Conservation (phyloP, 2,797 vertebrate genomes). For the Gymnothorax reevesii region DNA sequence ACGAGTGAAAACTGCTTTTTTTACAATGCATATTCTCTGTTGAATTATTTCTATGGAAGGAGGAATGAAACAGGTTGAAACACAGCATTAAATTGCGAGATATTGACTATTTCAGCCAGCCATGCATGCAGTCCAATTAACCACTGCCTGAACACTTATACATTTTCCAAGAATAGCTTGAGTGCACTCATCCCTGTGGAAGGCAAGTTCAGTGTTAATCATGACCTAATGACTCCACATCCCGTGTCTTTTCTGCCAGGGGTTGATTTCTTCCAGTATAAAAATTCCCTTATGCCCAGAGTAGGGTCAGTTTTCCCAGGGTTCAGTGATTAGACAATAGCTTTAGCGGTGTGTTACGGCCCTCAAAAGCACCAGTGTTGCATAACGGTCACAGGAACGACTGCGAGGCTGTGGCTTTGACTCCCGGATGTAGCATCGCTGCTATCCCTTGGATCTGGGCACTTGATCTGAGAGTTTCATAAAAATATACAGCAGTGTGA, state of each 20-base stretch:
- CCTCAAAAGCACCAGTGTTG: neutral
- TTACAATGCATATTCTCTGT: neutral
- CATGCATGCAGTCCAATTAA: neutral
- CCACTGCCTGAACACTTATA: neutral
- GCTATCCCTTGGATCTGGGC: neutral
- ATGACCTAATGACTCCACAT: neutral
- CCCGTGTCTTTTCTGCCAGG: neutral
- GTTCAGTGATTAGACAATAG: neutral
- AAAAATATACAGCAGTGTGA: neutral
- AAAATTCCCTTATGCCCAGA: neutral
- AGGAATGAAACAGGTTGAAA: neutral
- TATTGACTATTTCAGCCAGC: neutral
- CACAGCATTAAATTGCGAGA: neutral
- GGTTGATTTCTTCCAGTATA: neutral
- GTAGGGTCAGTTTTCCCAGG: neutral
- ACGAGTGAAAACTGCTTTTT: neutral
- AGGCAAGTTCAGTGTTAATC: conserved; percentile 3
- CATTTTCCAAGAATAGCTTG: neutral
- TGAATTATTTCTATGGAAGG: neutral
- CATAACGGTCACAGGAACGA: neutral
- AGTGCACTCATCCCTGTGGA: neutral
- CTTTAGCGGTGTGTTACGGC: neutral
- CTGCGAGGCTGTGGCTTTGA: neutral
- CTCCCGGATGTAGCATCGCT: neutral
- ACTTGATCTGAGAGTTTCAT: neutral